Base-by-base conservation (phyloP, 2,797 vertebrate genomes). In the Spondyliosoma cantharus region DNA sequence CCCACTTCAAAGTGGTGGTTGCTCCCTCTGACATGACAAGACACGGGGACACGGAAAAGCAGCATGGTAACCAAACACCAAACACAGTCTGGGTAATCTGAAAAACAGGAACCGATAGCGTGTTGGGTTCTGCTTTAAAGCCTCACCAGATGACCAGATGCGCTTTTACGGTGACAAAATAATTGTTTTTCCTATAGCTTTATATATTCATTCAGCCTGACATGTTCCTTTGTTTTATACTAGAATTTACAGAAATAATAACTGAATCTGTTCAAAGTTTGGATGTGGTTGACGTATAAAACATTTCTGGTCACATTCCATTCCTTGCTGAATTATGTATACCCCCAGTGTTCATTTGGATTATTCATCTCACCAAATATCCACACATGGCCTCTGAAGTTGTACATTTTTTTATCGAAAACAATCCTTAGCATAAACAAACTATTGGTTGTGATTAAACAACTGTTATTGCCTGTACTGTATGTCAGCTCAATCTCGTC, bases 1-100 rank as follows among this genome's bases (percentile, higher is more conserved):
- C 50, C 87, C 78, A 90, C 91, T 89, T 94, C 89, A 93, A 91
- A 92, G 89, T 16, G 42, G 61, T 8, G 71, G 63, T 66, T 56
- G 67, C 77, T 81, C 57, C 37, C 48, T 73, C 69, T 74, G 83
- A 89, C 85, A 77, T 84, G 84, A 88, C 59, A 72, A 83, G 85
- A 82, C 78, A 49, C 80, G 65, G 80, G 59, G 76, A 82, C 80
- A 74, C 15, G 32, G 81, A 76, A 37, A 66, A 69, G 80, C 65
- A 43, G 53, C 74, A 19, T 48, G 71, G 77, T 83, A 71, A 83
- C 82, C 74, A 32, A 82, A 76, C 80, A 71, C 78, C 67, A 79
- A 86, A 81, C 85, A 81, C 80, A 74, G 64, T 45, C 75, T 8
- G 81, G 69, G 72, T 50, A 57, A 88, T 84, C 82, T 53, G 68